Evolutionary conservation across 2,113 vertebrate species (phyloP), one percentile per base, ranked within the genome.

Genomic region (Xiphorhynchus elegans): DNA sequence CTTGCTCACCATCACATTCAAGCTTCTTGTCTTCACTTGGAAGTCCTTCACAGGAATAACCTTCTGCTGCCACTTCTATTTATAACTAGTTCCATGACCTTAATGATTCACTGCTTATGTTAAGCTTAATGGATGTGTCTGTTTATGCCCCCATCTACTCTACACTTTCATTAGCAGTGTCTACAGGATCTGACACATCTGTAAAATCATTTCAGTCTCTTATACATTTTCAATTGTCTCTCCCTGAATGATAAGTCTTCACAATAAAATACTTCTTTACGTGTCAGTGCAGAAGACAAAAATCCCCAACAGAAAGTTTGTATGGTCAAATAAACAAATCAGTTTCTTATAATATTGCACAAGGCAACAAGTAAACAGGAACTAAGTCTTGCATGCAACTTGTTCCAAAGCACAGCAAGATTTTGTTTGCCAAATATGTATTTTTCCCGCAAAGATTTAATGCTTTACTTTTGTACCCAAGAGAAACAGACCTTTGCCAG

Each of bases 21-120:
- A 40, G n/a, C 14, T 76, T 69, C 58, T 91, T 50, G 33, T 50
- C 31, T 56, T 91, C 33, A 9, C 78, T 56, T 66, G 58, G 62
- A 93, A 89, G 55, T 58, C 63, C 70, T 56, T 63, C 77, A 84
- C 63, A 91, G 58, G 69, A 93, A 73, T 76, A 91, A 83, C 69
- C 46, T 79, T 64, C 87, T 82, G 53, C 49, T 67, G 53, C 42
- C 74, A 42, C 31, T 87, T 73, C 84, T 93, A 72, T 94, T 94
- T 95, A 82, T 91, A 94, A 42, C 46, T 60, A 35, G 11, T 72
- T 85, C 63, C 35, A 31, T 66, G 49, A 58, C 84, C 86, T 81
- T 66, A 74, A 47, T 29, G 49, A 56, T 70, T 73, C 85, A 55
- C 63, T 42, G 50, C 26, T 80, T 64, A 53, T 1, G 4, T 50